A percentile compares a stretch with the other conserved stretches of the same genome.
Evolutionary conservation across 1,140 invertebrate genomes (phyloP).

Genomic region (Drosophila pallidifrons): DNA sequence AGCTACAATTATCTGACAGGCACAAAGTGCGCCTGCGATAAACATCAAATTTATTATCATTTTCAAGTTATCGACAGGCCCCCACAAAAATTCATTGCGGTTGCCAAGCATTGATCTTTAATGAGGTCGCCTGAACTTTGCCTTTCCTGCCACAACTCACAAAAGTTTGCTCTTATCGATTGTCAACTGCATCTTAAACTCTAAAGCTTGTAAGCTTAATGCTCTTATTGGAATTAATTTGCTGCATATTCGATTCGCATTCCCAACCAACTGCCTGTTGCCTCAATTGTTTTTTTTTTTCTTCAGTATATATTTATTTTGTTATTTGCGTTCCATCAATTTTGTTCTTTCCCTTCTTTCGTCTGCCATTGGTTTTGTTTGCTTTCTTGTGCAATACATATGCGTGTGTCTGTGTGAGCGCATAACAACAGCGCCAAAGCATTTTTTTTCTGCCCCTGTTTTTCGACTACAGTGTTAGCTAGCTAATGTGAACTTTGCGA

Average conservation of each 20-base stretch:
- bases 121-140: slow-evolving; percentile 31
- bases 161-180: slow-evolving; percentile 13
- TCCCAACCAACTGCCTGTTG: slow-evolving; percentile 12
- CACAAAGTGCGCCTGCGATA: slow-evolving; percentile 25
- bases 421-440: slow-evolving; percentile 39
- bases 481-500: background rate
- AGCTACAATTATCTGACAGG: slow-evolving; percentile 5
- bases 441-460: slow-evolving; percentile 1
- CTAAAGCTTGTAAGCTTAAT: background rate
- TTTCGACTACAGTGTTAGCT: background rate
- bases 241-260: background rate
- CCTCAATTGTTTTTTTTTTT: slow-evolving; percentile 15
- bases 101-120: slow-evolving; percentile 30
- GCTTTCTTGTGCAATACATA: background rate
- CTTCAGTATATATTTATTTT: background rate
- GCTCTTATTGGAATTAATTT: background rate
- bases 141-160: background rate
- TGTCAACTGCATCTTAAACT: slow-evolving; percentile 5
- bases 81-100: slow-evolving; percentile 41
- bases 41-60: background rate
- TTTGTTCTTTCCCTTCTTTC: background rate
- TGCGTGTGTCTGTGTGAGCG: background rate
- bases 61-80: slow-evolving; percentile 41
- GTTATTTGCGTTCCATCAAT: background rate
- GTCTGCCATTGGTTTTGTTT: slow-evolving; percentile 2